A percentile compares a stretch with the other conserved stretches of the same genome.
Evolutionary conservation across 2,888 invertebrate genomes (phyloP).

Genomic region (Metallyticus violacea): DNA sequence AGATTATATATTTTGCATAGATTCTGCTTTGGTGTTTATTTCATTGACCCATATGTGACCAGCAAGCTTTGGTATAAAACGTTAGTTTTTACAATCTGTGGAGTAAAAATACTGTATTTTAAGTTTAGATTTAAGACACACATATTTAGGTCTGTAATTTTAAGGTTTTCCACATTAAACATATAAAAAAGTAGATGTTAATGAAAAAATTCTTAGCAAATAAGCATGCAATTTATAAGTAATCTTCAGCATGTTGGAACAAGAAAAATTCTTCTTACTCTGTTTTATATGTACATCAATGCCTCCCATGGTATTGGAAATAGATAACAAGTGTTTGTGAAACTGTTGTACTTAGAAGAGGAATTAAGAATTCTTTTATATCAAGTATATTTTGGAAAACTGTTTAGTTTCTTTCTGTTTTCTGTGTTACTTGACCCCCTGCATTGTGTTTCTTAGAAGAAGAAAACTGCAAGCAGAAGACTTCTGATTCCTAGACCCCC

Average conservation of each 20-base stretch:
- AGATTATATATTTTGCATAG: slow-evolving; percentile 16
- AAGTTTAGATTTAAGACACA: slow-evolving; percentile 32
- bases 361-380: slow-evolving; percentile 5
- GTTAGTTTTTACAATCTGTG: slow-evolving; percentile 18
- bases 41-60: background rate
- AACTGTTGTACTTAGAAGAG: background rate
- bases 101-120: slow-evolving; percentile 25
- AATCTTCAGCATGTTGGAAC: slow-evolving; percentile 4
- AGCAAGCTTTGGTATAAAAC: slow-evolving; percentile 20
- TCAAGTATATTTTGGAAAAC: slow-evolving; percentile 1
- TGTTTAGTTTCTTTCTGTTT: slow-evolving; percentile 23
- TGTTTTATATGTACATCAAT: background rate
- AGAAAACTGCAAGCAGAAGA: slow-evolving; percentile 15
- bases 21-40: slow-evolving; percentile 9
- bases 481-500: slow-evolving; percentile 33
- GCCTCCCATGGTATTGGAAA: background rate
- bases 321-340: slow-evolving; percentile 1
- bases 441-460: slow-evolving; percentile 28
- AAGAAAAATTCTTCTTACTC: slow-evolving; percentile 9
- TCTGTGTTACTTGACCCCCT: slow-evolving; percentile 26
- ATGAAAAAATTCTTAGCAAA: slow-evolving; percentile 23
- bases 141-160: slow-evolving; percentile 31
- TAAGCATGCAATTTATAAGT: slow-evolving; percentile 20
- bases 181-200: slow-evolving; percentile 25
- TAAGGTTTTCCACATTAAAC: slow-evolving; percentile 31